These are phyloP conservation scores for Aspidapion aeneum DNA, from an alignment of 2,888 invertebrate genomes.

Conservation along the genomic window DNA sequence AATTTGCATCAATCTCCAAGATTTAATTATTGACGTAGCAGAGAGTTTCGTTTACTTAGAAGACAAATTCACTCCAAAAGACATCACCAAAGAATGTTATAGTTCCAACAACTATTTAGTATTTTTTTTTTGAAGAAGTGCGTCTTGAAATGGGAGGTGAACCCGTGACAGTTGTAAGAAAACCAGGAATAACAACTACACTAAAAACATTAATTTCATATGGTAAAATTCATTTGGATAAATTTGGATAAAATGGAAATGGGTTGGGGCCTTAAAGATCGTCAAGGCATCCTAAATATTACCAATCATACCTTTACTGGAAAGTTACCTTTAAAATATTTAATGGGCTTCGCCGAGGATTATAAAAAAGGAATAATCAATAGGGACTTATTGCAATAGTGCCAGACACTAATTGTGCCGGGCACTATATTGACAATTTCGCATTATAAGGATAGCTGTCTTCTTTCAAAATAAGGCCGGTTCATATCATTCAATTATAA, in stretches of 20 bases:
- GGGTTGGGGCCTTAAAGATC: constrained; percentile 5
- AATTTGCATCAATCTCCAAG: constrained; percentile 15
- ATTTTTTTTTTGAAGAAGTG: constrained; percentile 12
- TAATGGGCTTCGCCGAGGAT: constrained; percentile 16
- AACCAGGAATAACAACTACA: constrained; percentile 8
- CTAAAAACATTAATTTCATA: constrained; percentile 6
- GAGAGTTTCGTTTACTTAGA: constrained; percentile 16
- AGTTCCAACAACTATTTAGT: constrained; percentile 8
- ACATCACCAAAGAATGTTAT: constrained; percentile 3
- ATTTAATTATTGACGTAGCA: constrained; percentile 14
- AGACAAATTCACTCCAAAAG: constrained; percentile 12
- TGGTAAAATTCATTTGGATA: not conserved
- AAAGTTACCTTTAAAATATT: constrained; percentile 13
- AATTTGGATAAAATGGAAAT: not conserved
- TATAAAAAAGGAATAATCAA: constrained; percentile 9
- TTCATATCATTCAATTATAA: no score
- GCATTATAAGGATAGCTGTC: no score
- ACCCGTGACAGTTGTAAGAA: constrained; percentile 6
- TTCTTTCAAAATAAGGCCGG: no score
- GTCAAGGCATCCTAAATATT: constrained; percentile 1
- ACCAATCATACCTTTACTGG: constrained; percentile 7
- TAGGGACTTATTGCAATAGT: no score
- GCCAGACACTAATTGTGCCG: no score
- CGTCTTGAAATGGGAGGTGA: constrained; percentile 13
- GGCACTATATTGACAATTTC: no score